Percentiles rank a stretch among this genome's conserved stretches.
Evolutionary conservation across 1,140 invertebrate genomes (phyloP).

Genomic region (Heliconius hewitsoni): DNA sequence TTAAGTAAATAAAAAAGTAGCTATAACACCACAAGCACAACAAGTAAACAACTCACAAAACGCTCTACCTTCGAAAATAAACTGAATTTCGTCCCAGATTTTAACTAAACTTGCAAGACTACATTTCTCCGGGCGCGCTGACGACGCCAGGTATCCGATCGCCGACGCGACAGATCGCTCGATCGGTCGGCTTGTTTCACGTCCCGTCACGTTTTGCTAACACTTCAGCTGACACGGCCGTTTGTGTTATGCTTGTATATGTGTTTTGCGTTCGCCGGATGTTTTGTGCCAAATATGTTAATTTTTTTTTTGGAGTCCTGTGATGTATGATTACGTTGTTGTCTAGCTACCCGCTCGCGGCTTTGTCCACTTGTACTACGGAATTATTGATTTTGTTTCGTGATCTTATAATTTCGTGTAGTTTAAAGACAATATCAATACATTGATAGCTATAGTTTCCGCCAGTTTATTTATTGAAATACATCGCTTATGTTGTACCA

Average conservation of each 20-base stretch:
- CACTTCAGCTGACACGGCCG: neutral
- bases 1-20: too few relatives aligned
- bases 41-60: neutral
- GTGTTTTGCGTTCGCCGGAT: neutral
- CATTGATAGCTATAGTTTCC: too few relatives aligned
- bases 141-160: neutral
- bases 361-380: too few relatives aligned
- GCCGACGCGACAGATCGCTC: neutral
- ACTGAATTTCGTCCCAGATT: slow-evolving; percentile 3
- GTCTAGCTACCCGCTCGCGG: too few relatives aligned
- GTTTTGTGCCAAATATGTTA: neutral
- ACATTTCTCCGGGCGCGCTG: neutral
- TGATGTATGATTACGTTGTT: neutral
- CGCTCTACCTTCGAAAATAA: neutral
- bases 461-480: too few relatives aligned
- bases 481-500: too few relatives aligned
- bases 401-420: too few relatives aligned
- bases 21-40: too few relatives aligned
- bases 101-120: neutral
- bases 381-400: too few relatives aligned
- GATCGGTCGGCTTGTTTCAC: neutral
- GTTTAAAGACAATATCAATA: too few relatives aligned
- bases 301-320: neutral
- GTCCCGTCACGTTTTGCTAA: slow-evolving; percentile 1
- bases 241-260: neutral